Conservation (phyloP, 2,797 vertebrate genomes). For the Sebastiscus tertius region DNA sequence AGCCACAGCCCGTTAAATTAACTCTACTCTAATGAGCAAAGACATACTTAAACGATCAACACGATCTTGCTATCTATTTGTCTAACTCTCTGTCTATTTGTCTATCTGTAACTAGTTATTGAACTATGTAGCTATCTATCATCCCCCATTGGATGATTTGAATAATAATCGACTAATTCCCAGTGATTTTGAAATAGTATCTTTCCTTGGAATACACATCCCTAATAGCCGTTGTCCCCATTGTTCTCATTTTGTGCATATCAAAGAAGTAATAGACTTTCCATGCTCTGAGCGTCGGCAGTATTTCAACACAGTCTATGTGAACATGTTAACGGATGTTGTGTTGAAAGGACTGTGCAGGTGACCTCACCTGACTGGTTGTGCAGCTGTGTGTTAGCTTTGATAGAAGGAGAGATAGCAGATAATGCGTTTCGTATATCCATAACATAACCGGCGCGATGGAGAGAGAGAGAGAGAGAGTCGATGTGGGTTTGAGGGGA, state of each 20-base stretch:
- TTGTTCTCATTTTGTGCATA: background rate
- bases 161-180: too few relatives aligned
- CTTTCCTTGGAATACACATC: too few relatives aligned
- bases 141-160: background rate
- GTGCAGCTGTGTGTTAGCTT: slow-evolving; percentile 65
- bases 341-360: slow-evolving; percentile 6
- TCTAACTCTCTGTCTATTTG: background rate
- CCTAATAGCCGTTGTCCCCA: fast-evolving
- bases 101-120: background rate
- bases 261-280: background rate
- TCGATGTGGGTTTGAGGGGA: slow-evolving; percentile 57
- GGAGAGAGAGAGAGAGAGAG: slow-evolving; percentile 60
- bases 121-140: too few relatives aligned
- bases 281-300: background rate
- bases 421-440: slow-evolving; percentile 45
- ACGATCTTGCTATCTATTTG: background rate
- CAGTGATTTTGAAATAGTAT: too few relatives aligned
- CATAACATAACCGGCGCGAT: slow-evolving; percentile 47
- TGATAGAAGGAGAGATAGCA: slow-evolving; percentile 58
- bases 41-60: background rate
- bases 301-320: background rate
- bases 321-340: background rate
- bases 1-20: slow-evolving; percentile 32
- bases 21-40: slow-evolving; percentile 23
- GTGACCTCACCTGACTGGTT: slow-evolving; percentile 48